Base-by-base conservation (phyloP, 1,140 invertebrate species). In the Ceratina japonica region DNA sequence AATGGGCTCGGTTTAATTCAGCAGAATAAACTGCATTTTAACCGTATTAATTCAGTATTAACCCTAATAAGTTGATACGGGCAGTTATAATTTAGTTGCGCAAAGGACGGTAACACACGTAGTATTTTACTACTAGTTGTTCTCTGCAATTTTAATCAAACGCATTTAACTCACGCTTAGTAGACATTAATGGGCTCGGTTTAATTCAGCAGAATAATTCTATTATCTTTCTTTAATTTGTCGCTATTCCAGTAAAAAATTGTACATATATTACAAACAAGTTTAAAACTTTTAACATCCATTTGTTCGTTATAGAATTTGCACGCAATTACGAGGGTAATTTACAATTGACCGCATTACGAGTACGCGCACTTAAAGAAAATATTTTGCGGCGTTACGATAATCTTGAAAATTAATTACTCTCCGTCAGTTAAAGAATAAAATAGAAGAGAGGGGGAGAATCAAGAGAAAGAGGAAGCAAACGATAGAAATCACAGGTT, bases 381-480 rank as follows among this genome's bases (percentile, higher is more conserved):
- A 70, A 54, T 31, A 70, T 12, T 27, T 62, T 62, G 5, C 66
- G 52, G 24, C 20, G 24, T 44, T 69, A 69, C 16, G 52, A 56
- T 18, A 59, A 72, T 24, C 69, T 61, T 61, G 62, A 75, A 51
- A 24, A 27, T 2, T 8, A n/a, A 44, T 20, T 58, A 10, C n/a
- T n/a, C 3, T 16, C 10, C 24, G 18, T 12, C 10, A 27, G 58
- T 52, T 1, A 24, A 18, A 20, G 16, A 24, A 63, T 37, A 31
- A 78, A 37, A 37, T 24, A 16, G 51, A 12, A 66, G 8, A 66
- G 8, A 65, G 22, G 16, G 56, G 70, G 58, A 64, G 27, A 83
- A 82, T 85, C 16, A 49, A 83, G 59, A 63, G 65, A 80, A 83
- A 69, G 44, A 80, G 63, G 73, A 80, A 81, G 64, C 69, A 72